Evolutionary conservation across 2,113 vertebrate species (phyloP), one percentile per base, ranked within the genome.

Genomic region (Theropithecus gelada): DNA sequence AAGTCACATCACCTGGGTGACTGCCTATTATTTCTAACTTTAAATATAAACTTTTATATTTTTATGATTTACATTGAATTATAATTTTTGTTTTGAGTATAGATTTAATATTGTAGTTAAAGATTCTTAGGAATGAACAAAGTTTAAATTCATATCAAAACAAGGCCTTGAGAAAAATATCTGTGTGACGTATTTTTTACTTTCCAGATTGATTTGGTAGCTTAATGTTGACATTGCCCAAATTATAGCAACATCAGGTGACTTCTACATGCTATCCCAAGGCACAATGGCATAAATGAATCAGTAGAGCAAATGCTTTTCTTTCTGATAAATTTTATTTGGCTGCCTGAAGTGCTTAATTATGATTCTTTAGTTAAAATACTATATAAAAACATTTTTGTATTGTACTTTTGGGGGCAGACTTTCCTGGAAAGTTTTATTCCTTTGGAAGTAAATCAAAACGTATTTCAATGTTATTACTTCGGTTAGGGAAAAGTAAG

Each of bases 291-390:
- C 86, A 68, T 59, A 84, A 79, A 83, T 25, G 16, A 86, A 50
- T 23, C 11, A 85, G 8, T 16, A 91, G 8, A 92, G 32, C 25
- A 96, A 86, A 50, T 73, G 10, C 2, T 94, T 96, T 84, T 70
- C 45, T 92, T 96, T 57, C 27, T 86, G 40, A 68, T 92, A 86
- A 85, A 79, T 92, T 97, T 95, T 43, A 86, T 72, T 88, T 92
- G 50, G 17, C 50, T 88, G 8, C 43, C 52, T 87, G 20, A 88
- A 83, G 30, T 92, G 27, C 93, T 97, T 78, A 80, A 89, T 84
- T 93, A 93, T 43, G 2, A 76, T 88, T 70, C 4, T 81, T 61
- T 52, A 79, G n/a, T 50, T 96, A 79, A 96, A 96, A 78, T 86
- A 95, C 72, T 55, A 52, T 27, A 45, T 45, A 70, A 70, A 23